Percentiles rank a stretch among this genome's conserved stretches.
These are phyloP conservation scores for Rhabdophis nuchalis DNA, from an alignment of 2,797 vertebrate genomes.

Conservation along the genomic window DNA sequence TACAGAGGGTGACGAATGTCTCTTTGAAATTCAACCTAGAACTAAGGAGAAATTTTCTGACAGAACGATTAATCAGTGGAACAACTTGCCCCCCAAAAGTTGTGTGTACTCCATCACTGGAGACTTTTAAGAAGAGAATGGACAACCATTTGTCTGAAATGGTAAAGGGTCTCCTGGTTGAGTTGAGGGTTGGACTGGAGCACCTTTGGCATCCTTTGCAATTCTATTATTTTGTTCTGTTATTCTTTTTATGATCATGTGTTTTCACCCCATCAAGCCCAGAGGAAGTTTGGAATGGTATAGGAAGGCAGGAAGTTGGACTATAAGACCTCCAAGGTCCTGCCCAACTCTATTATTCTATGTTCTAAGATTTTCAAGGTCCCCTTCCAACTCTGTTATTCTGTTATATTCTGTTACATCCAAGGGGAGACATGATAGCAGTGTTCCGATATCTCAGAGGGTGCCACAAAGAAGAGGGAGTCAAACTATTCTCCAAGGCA, in stretches of 20 bases:
- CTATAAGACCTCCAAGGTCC: neutral
- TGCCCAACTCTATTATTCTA: neutral
- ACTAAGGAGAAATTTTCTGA: neutral
- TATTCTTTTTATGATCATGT: neutral
- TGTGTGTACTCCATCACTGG: neutral
- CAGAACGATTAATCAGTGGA: neutral
- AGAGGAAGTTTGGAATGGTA: neutral
- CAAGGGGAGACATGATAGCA: too few species aligned
- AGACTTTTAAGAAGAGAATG: neutral
- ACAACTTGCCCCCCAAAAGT: neutral
- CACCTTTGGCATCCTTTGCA: neutral
- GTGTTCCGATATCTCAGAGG: too few species aligned
- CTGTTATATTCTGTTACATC: neutral
- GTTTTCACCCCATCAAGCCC: neutral
- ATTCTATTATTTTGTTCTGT: neutral
- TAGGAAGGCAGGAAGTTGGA: neutral
- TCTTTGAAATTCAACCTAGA: neutral
- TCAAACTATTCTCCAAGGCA: too few species aligned
- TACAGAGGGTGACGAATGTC: constrained; percentile 18
- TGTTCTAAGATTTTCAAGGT: neutral
- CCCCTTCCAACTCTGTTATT: neutral
- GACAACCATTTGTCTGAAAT: neutral
- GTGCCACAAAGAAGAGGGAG: too few species aligned
- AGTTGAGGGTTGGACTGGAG: neutral
- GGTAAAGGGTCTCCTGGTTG: neutral